These are phyloP conservation scores for Collichthys lucidus DNA, from an alignment of 2,113 vertebrate species.

Conservation along the genomic window DNA sequence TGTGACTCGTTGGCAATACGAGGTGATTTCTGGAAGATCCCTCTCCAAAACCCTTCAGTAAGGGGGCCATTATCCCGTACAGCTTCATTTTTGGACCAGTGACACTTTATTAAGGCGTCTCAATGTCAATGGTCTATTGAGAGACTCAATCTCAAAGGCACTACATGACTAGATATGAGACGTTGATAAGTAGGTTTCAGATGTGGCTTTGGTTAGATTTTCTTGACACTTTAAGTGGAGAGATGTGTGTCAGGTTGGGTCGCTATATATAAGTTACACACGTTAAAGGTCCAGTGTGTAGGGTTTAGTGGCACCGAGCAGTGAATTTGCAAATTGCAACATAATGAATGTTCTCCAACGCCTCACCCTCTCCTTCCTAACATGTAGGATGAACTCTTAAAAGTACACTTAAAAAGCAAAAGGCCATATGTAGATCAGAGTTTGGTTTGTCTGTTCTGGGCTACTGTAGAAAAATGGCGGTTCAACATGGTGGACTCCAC, in stretches of 20 bases:
- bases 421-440: no score
- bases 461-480: no score
- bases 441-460: no score
- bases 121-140: constrained; percentile 14
- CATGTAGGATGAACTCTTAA: no score
- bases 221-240: not conserved
- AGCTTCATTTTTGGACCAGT: not conserved
- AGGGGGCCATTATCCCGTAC: not conserved
- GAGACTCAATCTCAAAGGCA: not conserved
- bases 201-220: not conserved
- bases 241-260: not conserved
- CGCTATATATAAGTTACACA: not conserved
- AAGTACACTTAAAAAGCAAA: no score
- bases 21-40: not conserved
- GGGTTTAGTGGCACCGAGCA: no score
- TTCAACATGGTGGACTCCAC: no score
- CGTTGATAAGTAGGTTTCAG: not conserved
- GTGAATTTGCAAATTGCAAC: no score
- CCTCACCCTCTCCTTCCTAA: no score
- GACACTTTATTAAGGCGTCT: not conserved
- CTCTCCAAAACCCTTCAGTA: not conserved
- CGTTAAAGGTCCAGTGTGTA: no score
- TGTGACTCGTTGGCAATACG: not conserved
- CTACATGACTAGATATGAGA: not conserved
- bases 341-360: no score